Base-by-base conservation (phyloP, 1,140 invertebrate genomes). In the Nomia melanderi region DNA sequence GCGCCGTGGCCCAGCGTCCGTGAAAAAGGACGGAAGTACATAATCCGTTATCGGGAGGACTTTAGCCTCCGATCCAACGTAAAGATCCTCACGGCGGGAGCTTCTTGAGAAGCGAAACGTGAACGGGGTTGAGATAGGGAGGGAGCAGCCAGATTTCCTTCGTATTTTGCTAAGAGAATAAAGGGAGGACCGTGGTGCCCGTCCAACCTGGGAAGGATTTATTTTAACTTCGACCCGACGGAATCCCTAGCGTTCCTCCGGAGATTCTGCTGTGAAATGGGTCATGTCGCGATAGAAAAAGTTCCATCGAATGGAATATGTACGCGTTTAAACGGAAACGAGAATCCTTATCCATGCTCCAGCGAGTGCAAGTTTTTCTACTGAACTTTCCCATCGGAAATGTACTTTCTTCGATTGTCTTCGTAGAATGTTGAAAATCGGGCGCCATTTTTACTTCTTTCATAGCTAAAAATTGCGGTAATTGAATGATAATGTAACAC, bases 141-240 rank as follows among this genome's bases (percentile, higher is more conserved):
- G 41, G 17, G 17, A 44, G 41, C 17, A n/a, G 17, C 6, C 17
- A n/a, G 63, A 65, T 65, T 47, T 23, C 20, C 63, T n/a, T 65
- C 63, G 63, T 65, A 65, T 65, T 65, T 65, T 41, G 63, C 63
- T 65, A 65, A 65, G 63, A 65, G 63, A 65, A 65, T 65, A 65
- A 41, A n/a, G n/a, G 63, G 41, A 41, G 27, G 27, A 31, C 20
- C 41, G 63, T 31, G 27, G 41, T 47, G 47, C 63, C 44, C 41
- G 41, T 25, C 27, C 1, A 14, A 11, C 23, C 17, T 27, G 44
- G 12, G 41, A 63, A n/a, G 63, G 41, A 65, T 65, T 65, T 65
- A 65, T 41, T 65, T 50, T 65, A 65, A 65, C 41, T 65, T 50
- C 12, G 27, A 20, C 17, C 27, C 47, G 27, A 31, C 29, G 31